phyloP scores from a whole-genome alignment of 2,888 invertebrate genomes.

The Fissipunctia ypsillon region DNA sequence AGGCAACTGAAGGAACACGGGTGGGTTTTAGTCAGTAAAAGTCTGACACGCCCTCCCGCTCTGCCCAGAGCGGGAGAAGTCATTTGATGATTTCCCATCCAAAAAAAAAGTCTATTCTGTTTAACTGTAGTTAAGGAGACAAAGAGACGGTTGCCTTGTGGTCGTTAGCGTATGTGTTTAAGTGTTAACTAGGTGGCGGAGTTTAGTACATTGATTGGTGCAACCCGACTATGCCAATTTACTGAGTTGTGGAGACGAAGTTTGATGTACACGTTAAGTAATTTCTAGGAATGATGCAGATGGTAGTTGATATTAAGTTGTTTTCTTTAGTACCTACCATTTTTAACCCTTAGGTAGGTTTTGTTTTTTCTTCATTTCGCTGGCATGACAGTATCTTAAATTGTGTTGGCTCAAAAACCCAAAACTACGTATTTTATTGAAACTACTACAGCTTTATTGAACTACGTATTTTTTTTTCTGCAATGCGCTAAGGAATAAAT shows the following conservation, averaged over 20 bases:
- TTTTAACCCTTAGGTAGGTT: too few species aligned
- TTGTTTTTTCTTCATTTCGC: too few species aligned
- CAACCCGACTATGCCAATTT: constrained; percentile 31
- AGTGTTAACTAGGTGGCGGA: constrained; percentile 38
- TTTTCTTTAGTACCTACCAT: not conserved
- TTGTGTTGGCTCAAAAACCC: too few species aligned
- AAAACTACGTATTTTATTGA: too few species aligned
- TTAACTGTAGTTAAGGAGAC: constrained; percentile 51
- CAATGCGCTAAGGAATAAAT: not conserved
- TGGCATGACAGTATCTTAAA: too few species aligned
- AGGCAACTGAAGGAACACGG: too few species aligned
- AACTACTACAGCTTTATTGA: too few species aligned
- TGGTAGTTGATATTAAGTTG: not conserved
- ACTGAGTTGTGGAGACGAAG: not conserved
- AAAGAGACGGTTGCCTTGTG: constrained; percentile 46
- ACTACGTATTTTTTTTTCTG: too few species aligned
- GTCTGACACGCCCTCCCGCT: too few species aligned
- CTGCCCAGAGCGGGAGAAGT: too few species aligned
- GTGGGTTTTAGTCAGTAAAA: too few species aligned
- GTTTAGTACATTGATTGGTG: constrained; percentile 52
- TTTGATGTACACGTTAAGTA: not conserved
- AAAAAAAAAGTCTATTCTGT: constrained; percentile 38
- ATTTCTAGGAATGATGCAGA: not conserved
- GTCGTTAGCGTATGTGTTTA: constrained; percentile 47
- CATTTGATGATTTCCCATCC: too few species aligned